Base-by-base conservation (phyloP, 1,140 invertebrate species). In the Homalodisca vitripennis region DNA sequence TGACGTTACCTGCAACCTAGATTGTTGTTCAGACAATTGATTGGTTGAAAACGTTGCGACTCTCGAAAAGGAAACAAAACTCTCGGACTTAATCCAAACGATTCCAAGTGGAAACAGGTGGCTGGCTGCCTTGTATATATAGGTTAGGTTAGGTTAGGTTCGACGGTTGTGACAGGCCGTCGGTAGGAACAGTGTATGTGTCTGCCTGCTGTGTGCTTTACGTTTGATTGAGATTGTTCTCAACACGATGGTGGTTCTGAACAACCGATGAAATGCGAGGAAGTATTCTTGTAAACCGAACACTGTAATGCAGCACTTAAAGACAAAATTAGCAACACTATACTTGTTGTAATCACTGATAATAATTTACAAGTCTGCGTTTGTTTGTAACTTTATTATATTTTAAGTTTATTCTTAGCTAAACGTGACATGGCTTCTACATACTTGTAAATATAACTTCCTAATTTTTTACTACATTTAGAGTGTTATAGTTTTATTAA, bases 1-100 rank as follows among this genome's bases (percentile, higher is more conserved):
- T 96, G 77, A 83, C 75, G 60, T 26, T 70, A 71, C 51, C 71
- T 73, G 57, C 70, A 70, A 47, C 75, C 75, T 75, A 74, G 73
- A 68, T 67, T 75, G 64, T 63, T 71, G 29, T 73, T 73, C 66
- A 70, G 65, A 64, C 57, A 69, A 64, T 69, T 69, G 24, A 69
- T 69, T 48, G 68, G 68, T 64, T 69, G 57, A 69, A 20, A 22
- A 32, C 31, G 22, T 26, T 26, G 29, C 55, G 20, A 29, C 29
- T 24, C 20, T 60, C 26, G 26, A 51, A 20, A 20, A 24, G 26
- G 14, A 51, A 51, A 51, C 41, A 51, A n/a, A 51, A 3, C 3
- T 2, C 26, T 2, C 26, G n/a, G n/a, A 20, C 26, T 51, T 3
- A 20, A 51, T 51, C 3, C n/a, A 51, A 51, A 24, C 26, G 48